phyloP scores from a whole-genome alignment of 2,888 invertebrate genomes.

The Xanthorhoe spadicearia region DNA sequence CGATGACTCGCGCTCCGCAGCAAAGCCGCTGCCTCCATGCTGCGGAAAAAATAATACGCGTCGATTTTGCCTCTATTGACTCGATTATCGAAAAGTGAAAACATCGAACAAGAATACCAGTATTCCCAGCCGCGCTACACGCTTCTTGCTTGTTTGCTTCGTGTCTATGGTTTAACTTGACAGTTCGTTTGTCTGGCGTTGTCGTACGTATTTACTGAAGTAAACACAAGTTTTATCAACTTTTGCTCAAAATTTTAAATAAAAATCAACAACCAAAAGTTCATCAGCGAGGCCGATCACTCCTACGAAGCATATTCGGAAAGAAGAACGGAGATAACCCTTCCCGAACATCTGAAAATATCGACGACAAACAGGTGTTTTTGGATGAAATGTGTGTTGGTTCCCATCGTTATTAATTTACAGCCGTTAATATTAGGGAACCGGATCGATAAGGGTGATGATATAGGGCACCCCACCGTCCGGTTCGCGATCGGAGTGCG shows the following conservation, averaged over 20 bases:
- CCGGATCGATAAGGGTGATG: conserved; percentile 76
- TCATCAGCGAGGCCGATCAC: conserved; percentile 27
- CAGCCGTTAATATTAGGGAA: conserved; percentile 79
- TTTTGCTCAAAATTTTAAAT: conserved; percentile 38
- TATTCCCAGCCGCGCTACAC: conserved; percentile 42
- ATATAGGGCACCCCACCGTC: conserved; percentile 45
- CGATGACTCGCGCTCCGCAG: conserved; percentile 62
- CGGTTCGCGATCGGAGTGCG: conserved; percentile 30
- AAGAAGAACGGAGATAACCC: conserved; percentile 67
- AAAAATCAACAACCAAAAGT: conserved; percentile 32
- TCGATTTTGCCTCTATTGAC: conserved; percentile 14
- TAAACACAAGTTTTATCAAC: conserved; percentile 66
- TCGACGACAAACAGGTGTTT: conserved; percentile 90
- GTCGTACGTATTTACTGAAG: conserved; percentile 72
- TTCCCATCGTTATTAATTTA: conserved; percentile 82
- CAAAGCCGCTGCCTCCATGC: conserved; percentile 38
- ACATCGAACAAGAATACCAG: conserved; percentile 56
- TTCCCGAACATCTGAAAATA: conserved; percentile 87
- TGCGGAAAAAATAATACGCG: neutral
- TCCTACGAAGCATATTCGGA: conserved; percentile 13
- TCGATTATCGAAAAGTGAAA: conserved; percentile 32
- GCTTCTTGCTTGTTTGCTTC: conserved; percentile 56
- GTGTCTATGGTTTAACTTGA: conserved; percentile 80
- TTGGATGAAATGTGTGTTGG: conserved; percentile 87
- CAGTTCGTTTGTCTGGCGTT: conserved; percentile 79